Conservation (phyloP, 2,888 invertebrate species). For the Plagiodera versicolora region DNA sequence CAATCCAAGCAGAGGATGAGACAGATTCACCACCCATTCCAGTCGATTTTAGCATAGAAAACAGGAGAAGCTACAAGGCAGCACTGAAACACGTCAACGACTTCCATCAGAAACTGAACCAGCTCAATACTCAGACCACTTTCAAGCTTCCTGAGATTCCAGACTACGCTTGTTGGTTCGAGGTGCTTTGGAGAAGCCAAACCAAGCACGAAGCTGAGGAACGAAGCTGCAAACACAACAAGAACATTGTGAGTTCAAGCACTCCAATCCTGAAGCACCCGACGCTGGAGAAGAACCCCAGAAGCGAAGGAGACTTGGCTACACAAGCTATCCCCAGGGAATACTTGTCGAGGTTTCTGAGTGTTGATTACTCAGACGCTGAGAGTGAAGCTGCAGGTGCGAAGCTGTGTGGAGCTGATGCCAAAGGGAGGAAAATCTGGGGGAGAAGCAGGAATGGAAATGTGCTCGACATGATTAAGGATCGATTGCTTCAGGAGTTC, state of each 20-base stretch:
- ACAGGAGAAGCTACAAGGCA: constrained; percentile 13
- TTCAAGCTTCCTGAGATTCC: constrained; percentile 32
- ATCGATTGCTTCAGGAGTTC: background rate
- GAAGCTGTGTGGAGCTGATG: background rate
- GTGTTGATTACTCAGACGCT: background rate
- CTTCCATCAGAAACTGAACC: constrained; percentile 24
- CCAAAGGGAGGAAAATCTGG: background rate
- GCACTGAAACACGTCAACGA: constrained; percentile 31
- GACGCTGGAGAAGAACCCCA: background rate
- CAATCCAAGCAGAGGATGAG: background rate
- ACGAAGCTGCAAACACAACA: background rate
- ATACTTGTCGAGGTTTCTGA: background rate
- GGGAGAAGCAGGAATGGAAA: background rate
- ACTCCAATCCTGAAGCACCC: background rate
- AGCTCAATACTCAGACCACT: constrained; percentile 7
- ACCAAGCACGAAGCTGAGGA: background rate
- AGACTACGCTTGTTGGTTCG: constrained; percentile 22
- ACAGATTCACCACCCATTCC: background rate
- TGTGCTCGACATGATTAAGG: background rate
- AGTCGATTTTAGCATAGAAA: constrained; percentile 18
- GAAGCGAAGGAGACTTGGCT: background rate
- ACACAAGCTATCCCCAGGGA: background rate
- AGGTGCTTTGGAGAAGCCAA: background rate
- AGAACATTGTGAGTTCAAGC: background rate
- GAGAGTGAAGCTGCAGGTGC: background rate